Conservation (phyloP, 2,797 vertebrate species). For the Aeoliscus strigatus region DNA sequence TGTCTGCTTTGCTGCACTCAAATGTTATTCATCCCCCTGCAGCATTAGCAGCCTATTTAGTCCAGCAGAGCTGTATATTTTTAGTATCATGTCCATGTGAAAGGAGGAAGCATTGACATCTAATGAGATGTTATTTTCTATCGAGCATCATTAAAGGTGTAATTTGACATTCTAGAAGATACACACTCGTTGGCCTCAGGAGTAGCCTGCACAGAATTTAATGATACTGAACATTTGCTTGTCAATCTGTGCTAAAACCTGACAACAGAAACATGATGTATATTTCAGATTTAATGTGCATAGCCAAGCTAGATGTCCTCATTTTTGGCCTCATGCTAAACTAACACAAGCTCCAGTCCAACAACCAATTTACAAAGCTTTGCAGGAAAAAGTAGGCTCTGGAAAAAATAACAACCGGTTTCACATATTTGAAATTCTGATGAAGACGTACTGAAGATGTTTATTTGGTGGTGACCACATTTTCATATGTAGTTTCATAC, state of each 20-base stretch:
- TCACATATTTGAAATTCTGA: no score
- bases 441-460: no score
- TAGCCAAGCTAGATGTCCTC: no score
- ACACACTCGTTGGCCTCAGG: background rate
- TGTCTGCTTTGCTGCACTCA: constrained; percentile 26
- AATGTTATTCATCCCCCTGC: constrained; percentile 25
- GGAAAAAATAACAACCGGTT: no score
- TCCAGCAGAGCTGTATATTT: constrained; percentile 18
- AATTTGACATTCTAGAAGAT: background rate
- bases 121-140: background rate
- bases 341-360: no score
- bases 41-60: constrained; percentile 23
- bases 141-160: background rate
- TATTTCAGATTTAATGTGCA: no score
- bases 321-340: no score
- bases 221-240: background rate
- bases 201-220: background rate
- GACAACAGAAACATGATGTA: no score
- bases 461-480: no score
- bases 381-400: no score
- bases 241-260: background rate
- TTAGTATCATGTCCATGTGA: constrained; percentile 5
- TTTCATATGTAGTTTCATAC: no score
- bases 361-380: no score
- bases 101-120: background rate